phyloP scores from a whole-genome alignment of 92 coral and sea anemone species.

The Anthopleura xanthogrammica region DNA sequence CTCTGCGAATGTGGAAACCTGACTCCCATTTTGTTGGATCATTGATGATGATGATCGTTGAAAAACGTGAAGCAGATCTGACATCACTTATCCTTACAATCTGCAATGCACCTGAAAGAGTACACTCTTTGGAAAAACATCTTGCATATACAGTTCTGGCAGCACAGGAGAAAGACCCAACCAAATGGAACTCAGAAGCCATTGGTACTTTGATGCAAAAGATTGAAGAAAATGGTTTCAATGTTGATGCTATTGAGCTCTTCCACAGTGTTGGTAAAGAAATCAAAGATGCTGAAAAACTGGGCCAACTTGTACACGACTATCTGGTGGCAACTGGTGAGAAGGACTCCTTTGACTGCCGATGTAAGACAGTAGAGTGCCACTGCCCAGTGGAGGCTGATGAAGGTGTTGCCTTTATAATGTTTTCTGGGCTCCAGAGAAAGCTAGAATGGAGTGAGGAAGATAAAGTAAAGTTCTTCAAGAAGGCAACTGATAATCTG shows the following conservation, averaged over 20 bases:
- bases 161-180: slow-evolving; percentile 63
- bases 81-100: slow-evolving; percentile 68
- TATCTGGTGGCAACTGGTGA: slow-evolving; percentile 82
- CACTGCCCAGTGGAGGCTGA: slow-evolving; percentile 86
- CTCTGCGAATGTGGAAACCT: slow-evolving; percentile 66
- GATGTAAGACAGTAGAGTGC: slow-evolving; percentile 91
- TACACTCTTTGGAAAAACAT: slow-evolving; percentile 66
- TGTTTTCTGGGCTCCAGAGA: slow-evolving; percentile 84
- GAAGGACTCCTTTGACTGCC: slow-evolving; percentile 78
- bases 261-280: slow-evolving; percentile 83
- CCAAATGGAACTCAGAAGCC: slow-evolving; percentile 70
- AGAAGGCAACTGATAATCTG: slow-evolving; percentile 70
- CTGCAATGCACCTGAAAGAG: slow-evolving; percentile 67
- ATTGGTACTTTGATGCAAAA: slow-evolving; percentile 69
- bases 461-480: slow-evolving; percentile 79
- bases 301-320: slow-evolving; percentile 79
- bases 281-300: slow-evolving; percentile 59
- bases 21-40: slow-evolving; percentile 46
- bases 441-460: slow-evolving; percentile 85
- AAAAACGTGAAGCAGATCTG: slow-evolving; percentile 57
- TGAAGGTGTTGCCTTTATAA: slow-evolving; percentile 93
- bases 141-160: slow-evolving; percentile 61
- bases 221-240: slow-evolving; percentile 80
- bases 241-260: slow-evolving; percentile 84
- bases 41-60: slow-evolving; percentile 67